These are phyloP conservation scores for Acronicta alni DNA, from an alignment of 2,888 invertebrate species.

Conservation along the genomic window DNA sequence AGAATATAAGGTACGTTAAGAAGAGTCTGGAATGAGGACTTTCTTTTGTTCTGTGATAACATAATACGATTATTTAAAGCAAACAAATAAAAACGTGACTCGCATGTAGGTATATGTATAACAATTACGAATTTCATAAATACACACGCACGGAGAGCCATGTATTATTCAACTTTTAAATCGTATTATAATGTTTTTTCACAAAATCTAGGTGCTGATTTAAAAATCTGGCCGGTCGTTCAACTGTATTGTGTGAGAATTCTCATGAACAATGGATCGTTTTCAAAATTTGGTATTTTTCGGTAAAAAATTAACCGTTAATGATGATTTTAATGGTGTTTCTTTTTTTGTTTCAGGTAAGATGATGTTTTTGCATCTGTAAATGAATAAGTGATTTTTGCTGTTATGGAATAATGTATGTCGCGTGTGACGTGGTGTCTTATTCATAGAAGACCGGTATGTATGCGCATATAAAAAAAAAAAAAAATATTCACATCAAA, in stretches of 20 bases:
- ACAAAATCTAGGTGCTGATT: slow-evolving; percentile 79
- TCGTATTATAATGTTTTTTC: slow-evolving; percentile 76
- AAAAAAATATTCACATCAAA: neutral
- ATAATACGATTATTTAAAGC: slow-evolving; percentile 20
- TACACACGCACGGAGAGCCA: slow-evolving; percentile 68
- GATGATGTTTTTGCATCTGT: slow-evolving; percentile 34
- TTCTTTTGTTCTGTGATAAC: neutral
- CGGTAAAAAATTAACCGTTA: slow-evolving; percentile 58
- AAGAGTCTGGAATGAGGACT: too few species aligned
- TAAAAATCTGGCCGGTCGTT: slow-evolving; percentile 85
- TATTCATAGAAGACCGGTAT: neutral
- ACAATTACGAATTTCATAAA: slow-evolving; percentile 52
- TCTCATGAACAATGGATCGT: slow-evolving; percentile 60
- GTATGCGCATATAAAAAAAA: neutral
- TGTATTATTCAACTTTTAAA: slow-evolving; percentile 79
- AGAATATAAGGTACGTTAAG: too few species aligned
- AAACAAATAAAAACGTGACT: slow-evolving; percentile 40
- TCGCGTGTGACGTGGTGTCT: slow-evolving; percentile 17
- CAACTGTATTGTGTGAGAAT: slow-evolving; percentile 66
- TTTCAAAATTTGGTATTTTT: slow-evolving; percentile 60
- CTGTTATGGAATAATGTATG: slow-evolving; percentile 10
- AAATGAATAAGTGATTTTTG: slow-evolving; percentile 34
- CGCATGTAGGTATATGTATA: slow-evolving; percentile 16
- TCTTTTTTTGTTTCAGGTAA: slow-evolving; percentile 68
- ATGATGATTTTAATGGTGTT: slow-evolving; percentile 54